Evolutionary conservation across 1,140 invertebrate genomes (phyloP).

Genomic region (Oncopeltus fasciatus): DNA sequence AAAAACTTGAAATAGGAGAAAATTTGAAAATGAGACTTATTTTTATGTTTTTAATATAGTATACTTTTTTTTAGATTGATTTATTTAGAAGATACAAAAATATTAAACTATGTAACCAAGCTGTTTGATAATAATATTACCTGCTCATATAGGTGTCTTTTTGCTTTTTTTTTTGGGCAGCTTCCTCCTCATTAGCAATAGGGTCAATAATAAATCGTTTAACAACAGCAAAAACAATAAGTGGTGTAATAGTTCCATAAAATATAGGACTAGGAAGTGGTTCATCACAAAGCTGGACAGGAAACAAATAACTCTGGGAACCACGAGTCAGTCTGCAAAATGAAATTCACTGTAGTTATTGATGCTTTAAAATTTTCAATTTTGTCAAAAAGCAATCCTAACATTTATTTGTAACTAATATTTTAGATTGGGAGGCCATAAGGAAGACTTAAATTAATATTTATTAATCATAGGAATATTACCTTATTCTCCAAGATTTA

Average conservation of each 20-base stretch:
- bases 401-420: too few relatives aligned
- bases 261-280: slow-evolving; percentile 77
- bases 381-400: too few relatives aligned
- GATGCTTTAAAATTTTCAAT: too few relatives aligned
- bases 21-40: too few relatives aligned
- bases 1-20: too few relatives aligned
- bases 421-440: too few relatives aligned
- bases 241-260: slow-evolving; percentile 78
- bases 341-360: too few relatives aligned
- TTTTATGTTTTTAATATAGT: too few relatives aligned
- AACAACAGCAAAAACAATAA: slow-evolving; percentile 61
- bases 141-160: slow-evolving; percentile 54
- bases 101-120: neutral
- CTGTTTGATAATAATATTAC: slow-evolving; percentile 26
- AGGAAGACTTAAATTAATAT: too few relatives aligned
- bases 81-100: neutral
- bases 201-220: slow-evolving; percentile 82
- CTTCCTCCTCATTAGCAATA: slow-evolving; percentile 58
- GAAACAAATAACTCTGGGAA: slow-evolving; percentile 76
- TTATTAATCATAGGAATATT: too few relatives aligned
- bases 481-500: too few relatives aligned
- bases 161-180: slow-evolving; percentile 57
- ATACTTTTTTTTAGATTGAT: too few relatives aligned
- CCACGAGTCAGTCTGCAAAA: slow-evolving; percentile 70
- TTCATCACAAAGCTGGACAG: slow-evolving; percentile 81